Conservation (phyloP, 1,140 invertebrate genomes). For the Drosophila baimaii region DNA sequence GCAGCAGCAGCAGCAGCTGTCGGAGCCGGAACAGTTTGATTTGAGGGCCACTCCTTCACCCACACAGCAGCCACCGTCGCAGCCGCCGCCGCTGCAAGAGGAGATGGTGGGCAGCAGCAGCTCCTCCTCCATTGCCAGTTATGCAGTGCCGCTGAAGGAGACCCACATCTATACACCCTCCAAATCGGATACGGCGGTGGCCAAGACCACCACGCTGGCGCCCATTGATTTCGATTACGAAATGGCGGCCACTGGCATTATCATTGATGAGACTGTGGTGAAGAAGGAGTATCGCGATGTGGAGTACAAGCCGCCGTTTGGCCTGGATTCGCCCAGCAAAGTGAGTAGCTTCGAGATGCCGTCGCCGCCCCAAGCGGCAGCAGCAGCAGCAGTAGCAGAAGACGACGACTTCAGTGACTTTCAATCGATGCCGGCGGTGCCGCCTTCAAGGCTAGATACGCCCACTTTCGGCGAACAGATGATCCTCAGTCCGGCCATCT, state of each 20-base stretch:
- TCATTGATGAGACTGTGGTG: constrained; percentile 82
- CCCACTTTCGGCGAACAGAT: constrained; percentile 76
- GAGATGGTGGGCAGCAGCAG: constrained; percentile 27
- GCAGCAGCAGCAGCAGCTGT: constrained; percentile 41
- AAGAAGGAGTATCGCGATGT: constrained; percentile 84
- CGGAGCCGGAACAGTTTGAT: constrained; percentile 62
- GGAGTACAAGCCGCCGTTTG: constrained; percentile 76
- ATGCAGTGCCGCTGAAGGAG: constrained; percentile 78
- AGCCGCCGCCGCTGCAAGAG: constrained; percentile 34
- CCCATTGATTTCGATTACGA: constrained; percentile 84
- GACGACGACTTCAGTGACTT: constrained; percentile 83
- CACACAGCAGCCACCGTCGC: not conserved
- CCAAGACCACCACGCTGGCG: constrained; percentile 69
- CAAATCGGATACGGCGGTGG: constrained; percentile 71
- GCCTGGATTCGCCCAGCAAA: constrained; percentile 60
- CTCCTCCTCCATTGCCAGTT: constrained; percentile 41
- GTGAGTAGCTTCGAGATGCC: constrained; percentile 47
- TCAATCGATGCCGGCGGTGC: constrained; percentile 71
- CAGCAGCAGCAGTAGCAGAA: constrained; percentile 7
- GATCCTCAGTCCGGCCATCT: constrained; percentile 80
- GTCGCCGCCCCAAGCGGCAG: constrained; percentile 16
- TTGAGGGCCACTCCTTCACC: constrained; percentile 45
- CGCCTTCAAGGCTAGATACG: constrained; percentile 43
- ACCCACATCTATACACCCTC: constrained; percentile 84
- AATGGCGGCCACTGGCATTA: constrained; percentile 80